These are phyloP conservation scores for Drosophila lutescens DNA, from an alignment of 2,888 invertebrate genomes.

Conservation along the genomic window DNA sequence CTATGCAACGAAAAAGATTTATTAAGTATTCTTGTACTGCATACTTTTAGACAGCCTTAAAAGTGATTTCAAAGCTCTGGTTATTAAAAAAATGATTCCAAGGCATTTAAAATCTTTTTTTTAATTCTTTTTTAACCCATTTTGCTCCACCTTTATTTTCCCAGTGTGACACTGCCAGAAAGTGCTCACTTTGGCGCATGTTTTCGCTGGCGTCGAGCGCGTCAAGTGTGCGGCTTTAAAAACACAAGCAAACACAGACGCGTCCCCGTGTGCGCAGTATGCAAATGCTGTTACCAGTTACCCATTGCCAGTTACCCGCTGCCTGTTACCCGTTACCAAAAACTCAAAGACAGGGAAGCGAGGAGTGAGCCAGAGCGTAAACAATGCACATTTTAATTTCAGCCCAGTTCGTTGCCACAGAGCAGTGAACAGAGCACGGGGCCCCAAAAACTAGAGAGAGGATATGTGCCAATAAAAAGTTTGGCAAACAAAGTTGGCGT, in stretches of 20 bases:
- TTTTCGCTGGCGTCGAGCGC: conserved; percentile 48
- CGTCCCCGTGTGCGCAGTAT: conserved; percentile 46
- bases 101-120: too few relatives aligned
- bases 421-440: conserved; percentile 13
- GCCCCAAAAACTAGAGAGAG: conserved; percentile 46
- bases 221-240: conserved; percentile 58
- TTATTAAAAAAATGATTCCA: too few relatives aligned
- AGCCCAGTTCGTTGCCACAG: conserved; percentile 69
- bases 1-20: too few relatives aligned
- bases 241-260: conserved; percentile 37
- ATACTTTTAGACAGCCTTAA: too few relatives aligned
- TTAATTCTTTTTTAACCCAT: too few relatives aligned
- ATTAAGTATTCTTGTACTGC: too few relatives aligned
- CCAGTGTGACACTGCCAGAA: conserved; percentile 35
- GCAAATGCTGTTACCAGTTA: conserved; percentile 58
- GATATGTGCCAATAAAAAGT: conserved; percentile 80
- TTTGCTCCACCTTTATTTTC: not conserved
- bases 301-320: not conserved
- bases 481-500: conserved; percentile 80
- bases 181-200: conserved; percentile 32
- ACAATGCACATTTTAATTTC: conserved; percentile 79
- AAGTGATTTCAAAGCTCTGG: too few relatives aligned
- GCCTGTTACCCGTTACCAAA: conserved; percentile 19
- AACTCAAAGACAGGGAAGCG: conserved; percentile 46
- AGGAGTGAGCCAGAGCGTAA: conserved; percentile 48